phyloP scores from a whole-genome alignment of 2,113 vertebrate genomes.

The Hypomesus transpacificus region DNA sequence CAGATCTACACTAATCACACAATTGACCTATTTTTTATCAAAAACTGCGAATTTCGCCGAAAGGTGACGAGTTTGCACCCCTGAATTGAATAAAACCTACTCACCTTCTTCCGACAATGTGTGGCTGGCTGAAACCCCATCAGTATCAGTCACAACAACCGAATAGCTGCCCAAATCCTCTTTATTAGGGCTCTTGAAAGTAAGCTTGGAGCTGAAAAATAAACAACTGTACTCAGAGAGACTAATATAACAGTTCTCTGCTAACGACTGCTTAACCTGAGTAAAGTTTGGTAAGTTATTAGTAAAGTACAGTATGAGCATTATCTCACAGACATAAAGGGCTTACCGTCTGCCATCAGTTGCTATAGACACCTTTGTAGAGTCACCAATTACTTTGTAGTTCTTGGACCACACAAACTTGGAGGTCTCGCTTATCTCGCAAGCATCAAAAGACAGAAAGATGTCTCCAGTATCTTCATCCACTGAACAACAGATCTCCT shows the following conservation, averaged over 20 bases:
- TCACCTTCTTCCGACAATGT: slow-evolving; percentile 83
- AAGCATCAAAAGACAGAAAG: slow-evolving; percentile 87
- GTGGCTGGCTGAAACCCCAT: slow-evolving; percentile 88
- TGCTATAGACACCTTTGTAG: slow-evolving; percentile 68
- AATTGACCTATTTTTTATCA: too few relatives aligned
- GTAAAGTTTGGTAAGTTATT: neutral
- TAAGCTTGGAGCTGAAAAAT: slow-evolving; percentile 80
- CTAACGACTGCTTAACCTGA: neutral
- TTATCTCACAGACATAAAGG: neutral
- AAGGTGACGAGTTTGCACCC: too few relatives aligned
- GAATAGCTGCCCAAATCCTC: slow-evolving; percentile 87
- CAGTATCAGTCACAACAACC: slow-evolving; percentile 87
- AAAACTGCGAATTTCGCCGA: too few relatives aligned
- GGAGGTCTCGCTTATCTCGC: slow-evolving; percentile 83
- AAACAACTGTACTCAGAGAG: too few relatives aligned
- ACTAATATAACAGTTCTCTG: too few relatives aligned
- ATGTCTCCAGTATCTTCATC: slow-evolving; percentile 88
- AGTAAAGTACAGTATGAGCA: too few relatives aligned
- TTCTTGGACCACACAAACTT: slow-evolving; percentile 90
- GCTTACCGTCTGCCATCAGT: slow-evolving; percentile 79
- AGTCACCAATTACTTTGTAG: slow-evolving; percentile 80
- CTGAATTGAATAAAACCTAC: neutral
- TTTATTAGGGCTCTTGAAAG: slow-evolving; percentile 83
- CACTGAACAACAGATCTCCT: slow-evolving; percentile 86
- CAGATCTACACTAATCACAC: too few relatives aligned